Base-by-base conservation (phyloP, 2,888 invertebrate species). In the Spatulosminthurus flaviceps region DNA sequence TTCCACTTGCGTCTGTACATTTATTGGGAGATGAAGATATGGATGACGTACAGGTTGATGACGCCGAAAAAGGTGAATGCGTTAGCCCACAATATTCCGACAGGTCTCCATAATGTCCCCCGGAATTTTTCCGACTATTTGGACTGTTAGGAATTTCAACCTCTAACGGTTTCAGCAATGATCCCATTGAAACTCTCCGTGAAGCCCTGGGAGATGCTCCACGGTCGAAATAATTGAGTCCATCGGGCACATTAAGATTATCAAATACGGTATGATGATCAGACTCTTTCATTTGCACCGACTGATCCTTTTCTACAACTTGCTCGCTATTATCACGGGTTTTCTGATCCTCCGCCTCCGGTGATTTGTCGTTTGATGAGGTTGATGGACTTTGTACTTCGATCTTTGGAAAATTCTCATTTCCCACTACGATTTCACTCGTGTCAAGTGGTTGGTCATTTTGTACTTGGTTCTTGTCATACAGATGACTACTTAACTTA, bases 121-220 rank as follows among this genome's bases (percentile, higher is more conserved):
- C 81, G 7, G 84, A 82, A 78, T 79, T 79, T 75, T 81, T 83
- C n/a, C 79, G 73, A 19, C 83, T 82, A 64, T 81, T 82, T 11
- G 84, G 84, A 66, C 83, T 84, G 64, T 83, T 83, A 66, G 85
- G 85, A 80, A 85, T 85, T 78, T 85, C 85, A 0, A 93, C 67
- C 91, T 91, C 86, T 64, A 86, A 82, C 2, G 92, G 92, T 87
- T 94, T 95, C 86, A 95, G 91, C 83, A 95, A 92, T 86, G 95
- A 95, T 80, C 96, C 95, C 87, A 95, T 95, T 83, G 96, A 96
- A 87, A 97, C 96, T 84, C 96, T 90, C 82, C 96, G 91, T 9
- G 95, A 94, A 13, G 95, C 95, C 78, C 95, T 85, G 16, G 87
- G 87, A 77, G 86, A 86, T 11, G 82, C 83, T 28, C 84, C 84